Conservation (phyloP, 2,888 invertebrate genomes). For the Heliconius hortense region DNA sequence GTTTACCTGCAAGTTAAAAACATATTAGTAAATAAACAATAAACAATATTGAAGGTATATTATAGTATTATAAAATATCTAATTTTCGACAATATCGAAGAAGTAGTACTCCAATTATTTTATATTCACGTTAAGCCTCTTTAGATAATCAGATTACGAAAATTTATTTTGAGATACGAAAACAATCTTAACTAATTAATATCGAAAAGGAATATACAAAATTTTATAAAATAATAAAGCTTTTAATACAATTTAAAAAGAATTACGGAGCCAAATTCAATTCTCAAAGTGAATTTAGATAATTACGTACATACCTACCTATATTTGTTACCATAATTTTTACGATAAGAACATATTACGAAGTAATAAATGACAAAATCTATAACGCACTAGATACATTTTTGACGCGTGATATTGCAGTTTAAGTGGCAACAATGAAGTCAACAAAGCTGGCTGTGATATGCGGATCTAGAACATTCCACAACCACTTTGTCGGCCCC, state of each 20-base stretch:
- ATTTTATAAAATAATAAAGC: neutral
- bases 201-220: neutral
- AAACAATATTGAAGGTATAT: neutral
- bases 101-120: neutral
- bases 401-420: neutral
- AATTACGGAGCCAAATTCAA: neutral
- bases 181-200: neutral
- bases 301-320: constrained; percentile 6
- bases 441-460: constrained; percentile 97
- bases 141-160: neutral
- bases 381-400: neutral
- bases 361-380: neutral
- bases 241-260: neutral
- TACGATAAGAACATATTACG: neutral
- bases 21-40: neutral
- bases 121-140: neutral
- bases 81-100: neutral
- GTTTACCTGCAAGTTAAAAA: constrained; percentile 11
- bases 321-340: neutral
- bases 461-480: constrained; percentile 86
- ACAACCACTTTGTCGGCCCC: constrained; percentile 87
- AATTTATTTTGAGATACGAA: neutral
- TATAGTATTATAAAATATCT: neutral
- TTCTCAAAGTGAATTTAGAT: neutral
- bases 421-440: constrained; percentile 43